Evolutionary conservation across 2,888 invertebrate species (phyloP), one percentile per base, ranked within the genome.

Genomic region (Protodeltote pygarga): DNA sequence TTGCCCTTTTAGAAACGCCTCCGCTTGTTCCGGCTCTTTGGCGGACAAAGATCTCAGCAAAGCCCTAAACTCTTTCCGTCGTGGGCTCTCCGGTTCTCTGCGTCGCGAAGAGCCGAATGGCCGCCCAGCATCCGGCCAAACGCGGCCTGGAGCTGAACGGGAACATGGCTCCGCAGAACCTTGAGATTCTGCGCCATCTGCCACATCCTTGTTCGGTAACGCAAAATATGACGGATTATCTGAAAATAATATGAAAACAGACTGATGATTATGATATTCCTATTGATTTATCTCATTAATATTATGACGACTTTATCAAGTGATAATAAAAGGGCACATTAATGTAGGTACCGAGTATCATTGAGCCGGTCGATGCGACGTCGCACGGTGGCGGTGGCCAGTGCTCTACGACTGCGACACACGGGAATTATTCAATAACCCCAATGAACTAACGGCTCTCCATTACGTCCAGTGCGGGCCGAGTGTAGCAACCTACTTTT

Each of bases 171-270:
- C 94, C 45, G 94, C 91, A 83, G 83, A 62, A n/a, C 66, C 50
- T 15, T 72, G 73, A 8, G 80, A 58, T 16, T 81, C 83, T 14
- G 76, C 76, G 61, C 75, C 80, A 45, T 89, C 87, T 3, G 85
- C 68, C 40, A 85, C 86, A 81, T 90, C 87, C 62, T 89, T 92
- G 74, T 93, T 92, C 62, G 93, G 93, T 71, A 95, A 85, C 73
- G 95, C 93, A 83, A 96, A 96, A 82, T 96, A 96, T 55, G 95
- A 95, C 29, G 96, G 96, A 85, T 96, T 96, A 89, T 96, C 96
- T 95, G 93, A 67, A 93, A 92, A 81, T 89, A 78, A 70, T 55
- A 37, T 23, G 3, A 37, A 25, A 14, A 13, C 1, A 14, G n/a
- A 20, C 24, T 44, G 35, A 44, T 32, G 11, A 34, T 28, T 25